These are phyloP conservation scores for Myotis myotis DNA, from an alignment of 2,797 vertebrate species.

Conservation along the genomic window DNA sequence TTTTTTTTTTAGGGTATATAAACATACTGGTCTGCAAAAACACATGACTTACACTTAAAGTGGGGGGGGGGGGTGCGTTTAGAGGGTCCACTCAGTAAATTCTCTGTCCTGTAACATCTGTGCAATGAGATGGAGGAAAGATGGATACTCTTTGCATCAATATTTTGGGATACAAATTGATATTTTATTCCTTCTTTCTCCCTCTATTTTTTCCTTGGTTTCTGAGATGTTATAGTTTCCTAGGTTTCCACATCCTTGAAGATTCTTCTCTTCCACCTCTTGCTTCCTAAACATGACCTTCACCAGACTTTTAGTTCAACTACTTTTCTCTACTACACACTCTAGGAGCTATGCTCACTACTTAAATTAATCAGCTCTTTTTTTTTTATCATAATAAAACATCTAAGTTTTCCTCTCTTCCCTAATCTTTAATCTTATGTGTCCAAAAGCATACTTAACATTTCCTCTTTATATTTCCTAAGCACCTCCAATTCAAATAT, in stretches of 20 bases:
- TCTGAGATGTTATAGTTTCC: neutral
- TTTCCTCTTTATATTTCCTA: neutral
- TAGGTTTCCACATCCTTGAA: neutral
- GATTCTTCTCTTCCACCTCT: neutral
- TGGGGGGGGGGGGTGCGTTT: neutral
- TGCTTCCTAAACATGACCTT: neutral
- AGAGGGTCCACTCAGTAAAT: neutral
- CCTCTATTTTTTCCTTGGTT: neutral
- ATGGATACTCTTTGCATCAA: neutral
- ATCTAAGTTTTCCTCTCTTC: neutral
- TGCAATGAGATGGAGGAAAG: neutral
- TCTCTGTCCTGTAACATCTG: neutral
- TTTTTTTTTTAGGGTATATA: neutral
- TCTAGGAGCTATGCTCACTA: neutral
- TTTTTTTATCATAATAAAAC: neutral
- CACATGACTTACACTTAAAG: neutral
- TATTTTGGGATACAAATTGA: neutral
- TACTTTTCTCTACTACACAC: neutral
- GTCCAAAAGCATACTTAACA: neutral
- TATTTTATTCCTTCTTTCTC: neutral
- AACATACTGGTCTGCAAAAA: neutral
- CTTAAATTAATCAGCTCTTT: neutral
- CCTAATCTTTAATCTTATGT: neutral
- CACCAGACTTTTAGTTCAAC: neutral
- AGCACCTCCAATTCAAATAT: neutral